These are phyloP conservation scores for Nothura maculosa DNA, from an alignment of 2,797 vertebrate species.

Conservation along the genomic window DNA sequence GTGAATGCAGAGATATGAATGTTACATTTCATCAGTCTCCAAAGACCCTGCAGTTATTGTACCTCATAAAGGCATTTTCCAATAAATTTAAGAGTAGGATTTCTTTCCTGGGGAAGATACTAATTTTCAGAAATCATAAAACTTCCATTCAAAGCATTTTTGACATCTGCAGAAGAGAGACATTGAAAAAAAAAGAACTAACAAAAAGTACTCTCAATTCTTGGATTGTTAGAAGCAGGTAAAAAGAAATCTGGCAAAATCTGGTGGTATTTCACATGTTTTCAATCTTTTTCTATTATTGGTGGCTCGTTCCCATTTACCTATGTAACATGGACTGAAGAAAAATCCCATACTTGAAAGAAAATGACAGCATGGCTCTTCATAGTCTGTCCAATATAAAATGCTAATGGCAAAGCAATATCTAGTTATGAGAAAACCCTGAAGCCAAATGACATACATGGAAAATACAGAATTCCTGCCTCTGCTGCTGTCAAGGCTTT, in stretches of 20 bases:
- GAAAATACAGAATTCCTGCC: neutral
- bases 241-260: neutral
- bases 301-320: neutral
- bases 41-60: neutral
- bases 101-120: neutral
- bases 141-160: slow-evolving; percentile 17
- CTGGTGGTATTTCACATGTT: neutral
- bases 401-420: neutral
- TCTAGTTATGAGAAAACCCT: neutral
- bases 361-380: neutral
- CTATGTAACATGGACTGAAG: neutral
- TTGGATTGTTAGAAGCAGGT: neutral
- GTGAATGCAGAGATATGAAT: neutral
- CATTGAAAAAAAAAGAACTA: neutral
- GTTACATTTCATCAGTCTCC: neutral
- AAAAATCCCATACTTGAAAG: neutral
- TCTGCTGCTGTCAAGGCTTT: neutral
- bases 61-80: neutral
- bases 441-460: neutral
- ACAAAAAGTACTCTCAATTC: neutral
- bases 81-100: neutral
- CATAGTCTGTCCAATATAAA: neutral
- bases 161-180: neutral
- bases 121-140: slow-evolving; percentile 26
- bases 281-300: neutral